A percentile compares a stretch with the other conserved stretches of the same genome.
phyloP scores from a whole-genome alignment of 2,113 vertebrate genomes.

The Puffinus mauretanicus region DNA sequence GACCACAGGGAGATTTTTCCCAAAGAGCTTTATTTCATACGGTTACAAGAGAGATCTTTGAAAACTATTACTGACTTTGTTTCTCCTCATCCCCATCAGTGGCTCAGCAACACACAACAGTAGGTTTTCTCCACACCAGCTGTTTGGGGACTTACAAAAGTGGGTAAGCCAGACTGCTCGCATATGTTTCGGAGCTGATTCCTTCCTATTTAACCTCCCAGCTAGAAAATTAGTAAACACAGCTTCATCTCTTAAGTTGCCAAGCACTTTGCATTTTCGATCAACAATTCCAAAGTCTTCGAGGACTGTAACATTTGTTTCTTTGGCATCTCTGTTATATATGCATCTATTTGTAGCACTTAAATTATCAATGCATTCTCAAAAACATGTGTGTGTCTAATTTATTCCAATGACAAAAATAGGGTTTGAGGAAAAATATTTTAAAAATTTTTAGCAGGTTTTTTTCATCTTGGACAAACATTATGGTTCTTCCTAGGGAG shows the following conservation, averaged over 20 bases:
- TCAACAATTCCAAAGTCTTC: not conserved
- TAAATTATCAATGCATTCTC: not conserved
- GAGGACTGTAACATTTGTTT: not conserved
- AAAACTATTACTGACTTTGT: not conserved
- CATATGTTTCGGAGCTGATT: conserved; percentile 58
- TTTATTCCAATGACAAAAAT: not conserved
- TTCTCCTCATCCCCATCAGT: not conserved
- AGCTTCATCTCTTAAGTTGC: conserved; percentile 58
- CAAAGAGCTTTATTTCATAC: not conserved
- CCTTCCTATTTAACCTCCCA: conserved; percentile 60
- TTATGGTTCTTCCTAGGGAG: not conserved
- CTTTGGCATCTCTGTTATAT: not conserved
- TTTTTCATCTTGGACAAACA: not conserved
- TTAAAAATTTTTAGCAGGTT: not conserved
- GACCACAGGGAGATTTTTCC: not conserved
- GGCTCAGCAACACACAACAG: not conserved
- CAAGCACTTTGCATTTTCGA: conserved; percentile 44
- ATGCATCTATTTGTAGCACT: not conserved
- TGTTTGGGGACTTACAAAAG: conserved; percentile 47
- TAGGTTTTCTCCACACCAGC: conserved; percentile 33
- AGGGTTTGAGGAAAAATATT: not conserved
- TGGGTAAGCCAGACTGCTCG: conserved; percentile 28
- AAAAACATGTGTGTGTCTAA: not conserved
- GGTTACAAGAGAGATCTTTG: not conserved
- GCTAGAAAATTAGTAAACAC: conserved; percentile 64